phyloP scores from a whole-genome alignment of 2,797 vertebrate genomes.

The Phoeniculus purpureus region DNA sequence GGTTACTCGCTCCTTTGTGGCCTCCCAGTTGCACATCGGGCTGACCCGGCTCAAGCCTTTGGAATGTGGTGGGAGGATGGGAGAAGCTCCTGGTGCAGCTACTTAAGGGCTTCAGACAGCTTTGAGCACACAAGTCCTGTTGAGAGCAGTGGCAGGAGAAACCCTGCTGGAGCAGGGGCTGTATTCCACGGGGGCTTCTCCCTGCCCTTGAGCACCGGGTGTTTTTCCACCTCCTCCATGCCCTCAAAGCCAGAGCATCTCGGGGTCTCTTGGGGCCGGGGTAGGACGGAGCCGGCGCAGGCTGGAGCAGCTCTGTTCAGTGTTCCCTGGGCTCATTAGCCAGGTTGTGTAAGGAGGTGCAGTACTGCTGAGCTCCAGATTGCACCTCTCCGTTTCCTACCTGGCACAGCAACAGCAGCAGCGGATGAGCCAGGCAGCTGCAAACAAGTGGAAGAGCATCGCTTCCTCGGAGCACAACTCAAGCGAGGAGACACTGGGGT shows the following conservation, averaged over 20 bases:
- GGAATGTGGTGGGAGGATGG: background rate
- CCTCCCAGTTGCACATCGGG: accelerated
- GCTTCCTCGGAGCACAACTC: background rate
- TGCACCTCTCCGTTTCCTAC: background rate
- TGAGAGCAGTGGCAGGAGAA: background rate
- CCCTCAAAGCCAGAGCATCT: background rate
- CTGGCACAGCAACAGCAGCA: background rate
- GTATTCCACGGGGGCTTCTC: background rate
- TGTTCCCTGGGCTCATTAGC: background rate
- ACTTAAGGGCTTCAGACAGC: background rate
- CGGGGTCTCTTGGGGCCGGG: background rate
- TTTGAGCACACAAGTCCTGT: background rate
- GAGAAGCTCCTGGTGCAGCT: background rate
- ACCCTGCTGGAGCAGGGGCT: accelerated
- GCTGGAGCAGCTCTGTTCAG: background rate
- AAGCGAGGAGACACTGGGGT: background rate
- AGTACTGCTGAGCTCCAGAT: background rate
- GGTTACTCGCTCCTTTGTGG: background rate
- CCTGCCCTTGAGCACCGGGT: background rate
- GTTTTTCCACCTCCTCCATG: background rate
- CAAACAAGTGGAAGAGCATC: background rate
- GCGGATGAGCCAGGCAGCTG: background rate
- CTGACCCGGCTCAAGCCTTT: background rate
- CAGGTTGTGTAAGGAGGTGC: background rate
- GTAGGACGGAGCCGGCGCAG: background rate